Conservation (phyloP, 1,140 invertebrate genomes). For the Theocolax elegans region DNA sequence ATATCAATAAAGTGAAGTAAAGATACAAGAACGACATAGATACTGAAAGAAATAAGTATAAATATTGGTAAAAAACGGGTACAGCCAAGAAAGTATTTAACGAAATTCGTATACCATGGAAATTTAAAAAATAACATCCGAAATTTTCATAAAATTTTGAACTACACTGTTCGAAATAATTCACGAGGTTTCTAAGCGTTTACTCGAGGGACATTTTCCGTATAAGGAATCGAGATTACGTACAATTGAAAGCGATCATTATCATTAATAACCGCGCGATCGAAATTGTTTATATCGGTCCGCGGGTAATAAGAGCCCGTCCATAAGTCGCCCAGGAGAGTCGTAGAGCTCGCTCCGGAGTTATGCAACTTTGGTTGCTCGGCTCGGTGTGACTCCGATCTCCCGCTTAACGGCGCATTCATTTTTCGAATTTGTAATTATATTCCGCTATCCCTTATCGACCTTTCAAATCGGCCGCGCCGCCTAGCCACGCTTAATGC, state of each 20-base stretch:
- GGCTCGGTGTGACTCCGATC: constrained; percentile 25
- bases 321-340: constrained; percentile 26
- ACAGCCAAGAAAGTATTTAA: no score
- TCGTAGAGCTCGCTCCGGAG: constrained; percentile 41
- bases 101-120: no score
- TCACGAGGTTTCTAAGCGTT: no score
- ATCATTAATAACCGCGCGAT: constrained; percentile 36
- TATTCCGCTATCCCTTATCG: constrained; percentile 61
- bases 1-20: no score
- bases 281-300: constrained; percentile 21
- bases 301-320: constrained; percentile 29
- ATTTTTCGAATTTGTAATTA: constrained; percentile 62
- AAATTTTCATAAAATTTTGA: no score
- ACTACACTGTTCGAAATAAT: no score
- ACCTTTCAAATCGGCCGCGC: constrained; percentile 59
- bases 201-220: background rate
- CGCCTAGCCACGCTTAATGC: constrained; percentile 50
- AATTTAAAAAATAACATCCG: no score
- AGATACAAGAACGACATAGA: no score
- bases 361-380: constrained; percentile 13
- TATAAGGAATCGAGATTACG: constrained; percentile 12
- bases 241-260: constrained; percentile 34
- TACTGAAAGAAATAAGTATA: no score
- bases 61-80: no score
- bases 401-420: constrained; percentile 31